Conservation (phyloP, 2,797 vertebrate genomes). For the Sebastes miniatus region DNA sequence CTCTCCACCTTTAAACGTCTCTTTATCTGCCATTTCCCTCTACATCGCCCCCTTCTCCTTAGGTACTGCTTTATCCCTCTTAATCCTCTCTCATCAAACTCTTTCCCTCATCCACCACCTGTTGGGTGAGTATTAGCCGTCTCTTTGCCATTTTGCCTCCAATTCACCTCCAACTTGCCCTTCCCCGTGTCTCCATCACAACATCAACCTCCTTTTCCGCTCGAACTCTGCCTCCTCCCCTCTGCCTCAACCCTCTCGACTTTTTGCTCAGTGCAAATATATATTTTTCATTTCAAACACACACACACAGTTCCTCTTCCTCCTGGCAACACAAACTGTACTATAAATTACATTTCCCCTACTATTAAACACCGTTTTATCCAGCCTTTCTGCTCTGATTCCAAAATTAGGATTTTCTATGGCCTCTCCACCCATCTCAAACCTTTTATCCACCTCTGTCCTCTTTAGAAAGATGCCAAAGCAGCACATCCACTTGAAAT, state of each 20-base stretch:
- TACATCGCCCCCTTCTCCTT: constrained; percentile 12
- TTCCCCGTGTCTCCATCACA: constrained; percentile 6
- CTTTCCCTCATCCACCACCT: constrained; percentile 10
- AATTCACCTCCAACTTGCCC: constrained; percentile 27
- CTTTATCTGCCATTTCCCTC: constrained; percentile 18
- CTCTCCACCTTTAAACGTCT: not conserved
- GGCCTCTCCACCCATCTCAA: not conserved
- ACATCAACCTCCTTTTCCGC: not conserved
- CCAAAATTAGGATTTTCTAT: not conserved
- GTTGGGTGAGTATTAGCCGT: not conserved
- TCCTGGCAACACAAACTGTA: not conserved
- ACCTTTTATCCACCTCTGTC: not conserved
- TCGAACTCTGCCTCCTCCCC: not conserved
- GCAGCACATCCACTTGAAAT: not conserved
- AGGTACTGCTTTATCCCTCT: constrained; percentile 43
- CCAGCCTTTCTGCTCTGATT: not conserved
- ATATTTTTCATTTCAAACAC: not conserved
- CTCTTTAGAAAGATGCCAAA: not conserved
- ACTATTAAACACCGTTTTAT: not conserved
- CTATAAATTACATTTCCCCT: not conserved
- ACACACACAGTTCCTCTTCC: not conserved
- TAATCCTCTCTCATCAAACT: constrained; percentile 55
- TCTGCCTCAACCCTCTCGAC: not conserved
- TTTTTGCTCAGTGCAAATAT: not conserved
- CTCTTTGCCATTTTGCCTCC: constrained; percentile 30